These are phyloP conservation scores for Hypotaenidia okinawae DNA, from an alignment of 2,797 vertebrate species.

Conservation along the genomic window DNA sequence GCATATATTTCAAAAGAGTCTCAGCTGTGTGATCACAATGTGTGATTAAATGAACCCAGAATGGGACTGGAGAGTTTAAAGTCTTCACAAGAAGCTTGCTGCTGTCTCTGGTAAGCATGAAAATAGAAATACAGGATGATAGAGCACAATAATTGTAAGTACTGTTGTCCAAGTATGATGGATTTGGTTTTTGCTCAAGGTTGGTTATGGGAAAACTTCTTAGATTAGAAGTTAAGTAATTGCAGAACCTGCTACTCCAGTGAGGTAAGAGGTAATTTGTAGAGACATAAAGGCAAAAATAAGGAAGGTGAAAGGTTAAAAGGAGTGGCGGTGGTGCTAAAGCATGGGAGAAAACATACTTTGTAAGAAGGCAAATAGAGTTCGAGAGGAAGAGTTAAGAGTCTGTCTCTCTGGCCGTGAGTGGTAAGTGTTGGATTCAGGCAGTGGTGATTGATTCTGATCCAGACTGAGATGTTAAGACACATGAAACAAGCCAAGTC, in stretches of 20 bases:
- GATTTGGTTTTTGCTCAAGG: slow-evolving; percentile 2
- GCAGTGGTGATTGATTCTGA: neutral
- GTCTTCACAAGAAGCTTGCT: slow-evolving; percentile 45
- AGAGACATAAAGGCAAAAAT: neutral
- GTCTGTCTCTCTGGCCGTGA: neutral
- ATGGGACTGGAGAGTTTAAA: slow-evolving; percentile 12
- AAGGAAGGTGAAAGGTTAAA: neutral
- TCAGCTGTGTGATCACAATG: slow-evolving; percentile 27
- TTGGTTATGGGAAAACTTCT: neutral
- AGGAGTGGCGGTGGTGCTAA: neutral
- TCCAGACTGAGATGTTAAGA: neutral
- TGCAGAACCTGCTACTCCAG: neutral
- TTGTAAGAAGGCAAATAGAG: neutral
- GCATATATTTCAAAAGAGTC: slow-evolving; percentile 20
- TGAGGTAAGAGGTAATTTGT: neutral
- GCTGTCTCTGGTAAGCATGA: neutral
- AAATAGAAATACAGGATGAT: slow-evolving; percentile 15
- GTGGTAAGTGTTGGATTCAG: neutral
- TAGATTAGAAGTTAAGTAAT: neutral
- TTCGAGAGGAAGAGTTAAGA: neutral
- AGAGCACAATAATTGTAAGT: neutral
- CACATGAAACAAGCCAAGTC: neutral
- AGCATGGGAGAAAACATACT: neutral
- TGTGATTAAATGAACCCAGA: slow-evolving; percentile 57
- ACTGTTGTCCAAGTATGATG: neutral